Conservation (phyloP, 2,797 vertebrate species). For the Zenarchopterus dispar region DNA sequence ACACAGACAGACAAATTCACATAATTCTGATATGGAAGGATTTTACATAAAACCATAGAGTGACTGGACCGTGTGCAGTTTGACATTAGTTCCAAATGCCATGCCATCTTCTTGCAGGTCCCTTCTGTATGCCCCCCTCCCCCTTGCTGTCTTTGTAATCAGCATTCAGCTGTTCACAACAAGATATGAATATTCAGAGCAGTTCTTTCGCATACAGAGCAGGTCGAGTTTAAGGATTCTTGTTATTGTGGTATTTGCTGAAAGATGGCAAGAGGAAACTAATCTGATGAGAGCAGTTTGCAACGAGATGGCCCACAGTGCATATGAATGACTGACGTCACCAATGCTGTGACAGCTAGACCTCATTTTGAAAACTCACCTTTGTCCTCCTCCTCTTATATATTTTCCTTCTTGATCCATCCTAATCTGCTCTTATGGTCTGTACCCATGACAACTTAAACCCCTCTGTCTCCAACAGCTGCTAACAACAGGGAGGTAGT, state of each 20-base stretch:
- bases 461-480: constrained; percentile 73
- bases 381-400: constrained; percentile 26
- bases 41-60: constrained; percentile 40
- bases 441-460: constrained; percentile 73
- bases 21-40: constrained; percentile 39
- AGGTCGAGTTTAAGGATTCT: constrained; percentile 16
- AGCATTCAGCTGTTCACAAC: constrained; percentile 66
- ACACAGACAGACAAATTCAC: constrained; percentile 38
- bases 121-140: constrained; percentile 47
- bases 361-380: constrained; percentile 53
- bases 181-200: constrained; percentile 68
- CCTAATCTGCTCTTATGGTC: constrained; percentile 76
- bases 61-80: constrained; percentile 51
- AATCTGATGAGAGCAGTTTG: constrained; percentile 26
- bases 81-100: constrained; percentile 59
- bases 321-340: constrained; percentile 49
- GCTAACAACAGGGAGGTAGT: constrained; percentile 72
- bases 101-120: constrained; percentile 40
- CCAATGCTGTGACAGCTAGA: constrained; percentile 21
- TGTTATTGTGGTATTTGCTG: constrained; percentile 45
- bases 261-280: constrained; percentile 32
- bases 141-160: constrained; percentile 54
- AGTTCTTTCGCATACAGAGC: constrained; percentile 39
- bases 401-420: constrained; percentile 56
- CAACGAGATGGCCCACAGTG: constrained; percentile 20